These are phyloP conservation scores for Apotomis turbidana DNA, from an alignment of 2,888 invertebrate genomes.

Conservation along the genomic window DNA sequence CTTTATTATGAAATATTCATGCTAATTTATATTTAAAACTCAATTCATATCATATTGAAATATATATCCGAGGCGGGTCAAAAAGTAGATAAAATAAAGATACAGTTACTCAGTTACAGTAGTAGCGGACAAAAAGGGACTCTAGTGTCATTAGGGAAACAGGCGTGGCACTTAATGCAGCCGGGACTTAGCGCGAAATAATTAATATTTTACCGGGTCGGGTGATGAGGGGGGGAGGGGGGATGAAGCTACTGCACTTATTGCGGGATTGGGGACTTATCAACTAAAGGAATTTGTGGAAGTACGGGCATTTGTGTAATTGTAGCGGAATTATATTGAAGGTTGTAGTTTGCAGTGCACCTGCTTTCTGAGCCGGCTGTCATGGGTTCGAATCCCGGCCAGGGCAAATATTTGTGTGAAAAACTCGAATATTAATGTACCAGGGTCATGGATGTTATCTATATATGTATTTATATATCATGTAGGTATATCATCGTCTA, in stretches of 20 bases:
- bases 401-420: too few relatives aligned
- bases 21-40: too few relatives aligned
- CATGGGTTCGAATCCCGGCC: too few relatives aligned
- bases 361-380: too few relatives aligned
- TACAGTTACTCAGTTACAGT: slow-evolving; percentile 2
- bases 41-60: too few relatives aligned
- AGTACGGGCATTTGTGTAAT: slow-evolving; percentile 28
- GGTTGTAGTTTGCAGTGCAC: not conserved
- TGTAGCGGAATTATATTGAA: not conserved
- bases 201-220: slow-evolving; percentile 47
- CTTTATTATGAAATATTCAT: too few relatives aligned
- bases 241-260: slow-evolving; percentile 28
- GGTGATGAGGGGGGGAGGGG: not conserved
- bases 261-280: slow-evolving; percentile 18
- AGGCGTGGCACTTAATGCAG: slow-evolving; percentile 66
- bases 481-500: too few relatives aligned
- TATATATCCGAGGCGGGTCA: too few relatives aligned
- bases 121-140: slow-evolving; percentile 16
- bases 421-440: too few relatives aligned
- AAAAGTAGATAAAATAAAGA: not conserved
- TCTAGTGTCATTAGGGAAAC: slow-evolving; percentile 68
- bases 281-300: slow-evolving; percentile 25
- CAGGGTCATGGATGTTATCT: too few relatives aligned
- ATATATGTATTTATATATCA: too few relatives aligned
- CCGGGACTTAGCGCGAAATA: slow-evolving; percentile 52